Evolutionary conservation across 2,888 invertebrate genomes (phyloP).

Genomic region (Drosophila affinis): DNA sequence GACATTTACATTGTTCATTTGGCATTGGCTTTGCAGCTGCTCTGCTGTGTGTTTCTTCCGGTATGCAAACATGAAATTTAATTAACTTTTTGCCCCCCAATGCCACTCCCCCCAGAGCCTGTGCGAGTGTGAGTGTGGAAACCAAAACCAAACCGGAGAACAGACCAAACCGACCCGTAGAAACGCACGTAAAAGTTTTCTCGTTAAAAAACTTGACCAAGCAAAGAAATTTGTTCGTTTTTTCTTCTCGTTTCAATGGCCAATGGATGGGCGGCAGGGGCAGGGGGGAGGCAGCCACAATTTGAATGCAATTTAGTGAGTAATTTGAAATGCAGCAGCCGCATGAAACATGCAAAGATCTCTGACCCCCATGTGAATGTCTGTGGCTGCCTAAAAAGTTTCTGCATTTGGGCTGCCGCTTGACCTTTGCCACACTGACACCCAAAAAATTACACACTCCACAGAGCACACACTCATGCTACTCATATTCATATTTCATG

Average conservation of each 20-base stretch:
- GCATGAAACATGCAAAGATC: conserved; percentile 59
- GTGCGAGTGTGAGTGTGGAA: neutral
- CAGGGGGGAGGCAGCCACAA: conserved; percentile 51
- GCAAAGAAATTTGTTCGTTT: conserved; percentile 55
- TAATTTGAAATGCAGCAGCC: conserved; percentile 65
- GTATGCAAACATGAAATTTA: conserved; percentile 73
- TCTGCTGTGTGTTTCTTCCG: conserved; percentile 19
- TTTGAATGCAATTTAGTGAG: conserved; percentile 77
- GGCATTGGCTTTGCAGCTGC: conserved; percentile 4
- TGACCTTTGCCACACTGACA: conserved; percentile 62
- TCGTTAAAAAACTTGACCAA: conserved; percentile 74
- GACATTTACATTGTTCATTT: conserved; percentile 40
- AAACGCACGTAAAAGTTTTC: conserved; percentile 69
- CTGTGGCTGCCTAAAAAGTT: conserved; percentile 30
- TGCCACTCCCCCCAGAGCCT: neutral
- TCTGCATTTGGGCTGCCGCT: conserved; percentile 40
- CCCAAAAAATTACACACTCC: conserved; percentile 48
- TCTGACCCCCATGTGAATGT: conserved; percentile 20
- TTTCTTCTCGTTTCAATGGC: conserved; percentile 55
- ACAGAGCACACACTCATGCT: neutral
- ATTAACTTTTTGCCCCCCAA: conserved; percentile 67
- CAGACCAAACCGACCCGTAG: conserved; percentile 28
- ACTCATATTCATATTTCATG: conserved; percentile 10
- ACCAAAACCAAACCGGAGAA: conserved; percentile 27
- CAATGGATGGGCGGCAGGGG: conserved; percentile 23